A percentile compares a stretch with the other conserved stretches of the same genome.
Conservation (phyloP, 2,113 vertebrate species). For the Telmatochromis sp. region DNA sequence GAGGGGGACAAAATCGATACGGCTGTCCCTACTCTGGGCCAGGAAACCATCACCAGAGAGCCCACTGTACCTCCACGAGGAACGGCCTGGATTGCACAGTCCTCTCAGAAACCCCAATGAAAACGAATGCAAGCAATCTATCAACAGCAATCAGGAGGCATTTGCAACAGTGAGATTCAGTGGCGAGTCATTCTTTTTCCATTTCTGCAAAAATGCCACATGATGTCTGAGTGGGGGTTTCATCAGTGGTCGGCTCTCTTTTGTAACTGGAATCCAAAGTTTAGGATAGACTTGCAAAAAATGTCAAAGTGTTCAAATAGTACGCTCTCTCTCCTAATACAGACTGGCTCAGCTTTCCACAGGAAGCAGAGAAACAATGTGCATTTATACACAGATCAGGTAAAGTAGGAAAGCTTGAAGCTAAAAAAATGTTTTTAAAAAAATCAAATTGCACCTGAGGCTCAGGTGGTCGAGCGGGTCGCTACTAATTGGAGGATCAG, state of each 20-base stretch:
- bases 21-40: constrained; percentile 26
- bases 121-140: background rate
- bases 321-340: background rate
- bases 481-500: background rate
- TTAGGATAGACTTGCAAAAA: background rate
- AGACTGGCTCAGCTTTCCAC: background rate
- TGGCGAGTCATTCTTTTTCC: background rate
- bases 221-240: background rate
- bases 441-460: accelerated
- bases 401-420: background rate
- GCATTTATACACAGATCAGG: background rate
- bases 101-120: background rate
- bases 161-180: background rate
- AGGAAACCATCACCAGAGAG: constrained; percentile 10
- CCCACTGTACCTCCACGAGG: background rate
- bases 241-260: background rate
- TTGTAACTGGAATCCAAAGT: background rate
- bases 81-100: background rate
- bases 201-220: background rate
- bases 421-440: accelerated
- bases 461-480: background rate
- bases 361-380: background rate
- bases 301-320: background rate
- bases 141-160: background rate
- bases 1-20: constrained; percentile 40